phyloP scores from a whole-genome alignment of 2,888 invertebrate genomes.

The Lasius fuliginosus region DNA sequence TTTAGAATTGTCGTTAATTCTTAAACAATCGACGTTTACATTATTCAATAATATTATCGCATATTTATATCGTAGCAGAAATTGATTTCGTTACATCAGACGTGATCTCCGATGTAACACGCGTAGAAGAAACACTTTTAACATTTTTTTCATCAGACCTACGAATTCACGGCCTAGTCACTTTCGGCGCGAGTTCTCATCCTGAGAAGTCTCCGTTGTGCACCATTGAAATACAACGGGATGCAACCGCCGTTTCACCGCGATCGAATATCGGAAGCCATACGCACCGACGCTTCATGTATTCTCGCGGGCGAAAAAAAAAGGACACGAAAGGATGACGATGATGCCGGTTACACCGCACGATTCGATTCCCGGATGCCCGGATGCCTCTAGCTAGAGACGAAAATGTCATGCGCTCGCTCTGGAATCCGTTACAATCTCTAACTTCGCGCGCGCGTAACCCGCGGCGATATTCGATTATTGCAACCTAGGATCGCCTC shows the following conservation, averaged over 20 bases:
- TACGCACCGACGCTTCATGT: slow-evolving; percentile 16
- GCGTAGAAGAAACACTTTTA: not conserved
- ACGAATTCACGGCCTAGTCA: not conserved
- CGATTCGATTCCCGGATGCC: slow-evolving; percentile 16
- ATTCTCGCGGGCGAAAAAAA: slow-evolving; percentile 12
- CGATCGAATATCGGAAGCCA: slow-evolving; percentile 27
- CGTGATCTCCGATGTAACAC: not conserved
- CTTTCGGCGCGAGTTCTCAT: slow-evolving; percentile 21
- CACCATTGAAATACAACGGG: slow-evolving; percentile 28
- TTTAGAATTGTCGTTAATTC: not conserved
- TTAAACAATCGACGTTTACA: not conserved
- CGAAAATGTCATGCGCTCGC: slow-evolving; percentile 20
- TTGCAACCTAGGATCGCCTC: slow-evolving; percentile 73
- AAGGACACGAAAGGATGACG: not conserved
- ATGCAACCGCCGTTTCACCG: not conserved
- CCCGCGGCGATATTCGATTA: slow-evolving; percentile 74
- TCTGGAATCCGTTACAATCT: slow-evolving; percentile 47
- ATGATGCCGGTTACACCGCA: slow-evolving; percentile 10
- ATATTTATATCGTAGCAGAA: not conserved
- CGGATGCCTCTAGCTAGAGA: slow-evolving; percentile 27
- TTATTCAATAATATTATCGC: not conserved
- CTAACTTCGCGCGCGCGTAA: slow-evolving; percentile 66
- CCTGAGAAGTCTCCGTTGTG: slow-evolving; percentile 3
- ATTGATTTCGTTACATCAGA: not conserved
- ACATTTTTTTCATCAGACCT: not conserved